Evolutionary conservation across 2,113 vertebrate genomes (phyloP).

Genomic region (Turdus rufiventris): DNA sequence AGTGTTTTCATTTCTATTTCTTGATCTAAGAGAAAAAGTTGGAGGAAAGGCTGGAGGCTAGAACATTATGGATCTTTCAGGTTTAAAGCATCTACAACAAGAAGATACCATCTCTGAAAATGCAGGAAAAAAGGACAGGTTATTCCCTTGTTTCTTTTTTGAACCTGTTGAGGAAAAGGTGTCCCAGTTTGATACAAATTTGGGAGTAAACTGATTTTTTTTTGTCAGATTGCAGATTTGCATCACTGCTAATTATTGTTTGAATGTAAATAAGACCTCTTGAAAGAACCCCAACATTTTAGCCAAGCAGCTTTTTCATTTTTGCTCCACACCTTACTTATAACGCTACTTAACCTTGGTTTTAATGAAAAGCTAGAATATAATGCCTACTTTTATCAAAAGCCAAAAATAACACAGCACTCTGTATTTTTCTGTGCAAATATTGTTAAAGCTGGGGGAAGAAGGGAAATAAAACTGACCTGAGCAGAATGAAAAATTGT

Average conservation of each 20-base stretch:
- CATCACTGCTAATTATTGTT: background rate
- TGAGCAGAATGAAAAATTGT: slow-evolving; percentile 23
- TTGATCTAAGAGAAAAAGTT: background rate
- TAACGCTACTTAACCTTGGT: background rate
- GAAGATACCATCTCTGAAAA: background rate
- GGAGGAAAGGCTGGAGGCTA: background rate
- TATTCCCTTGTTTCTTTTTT: background rate
- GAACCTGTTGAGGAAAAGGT: background rate
- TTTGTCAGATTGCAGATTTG: background rate
- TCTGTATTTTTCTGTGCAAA: slow-evolving; percentile 24
- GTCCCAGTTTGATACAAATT: background rate
- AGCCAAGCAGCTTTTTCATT: background rate
- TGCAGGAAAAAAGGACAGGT: background rate
- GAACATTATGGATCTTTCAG: background rate
- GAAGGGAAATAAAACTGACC: slow-evolving; percentile 48
- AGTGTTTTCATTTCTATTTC: background rate
- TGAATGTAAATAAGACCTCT: background rate
- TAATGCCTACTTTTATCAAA: slow-evolving; percentile 15
- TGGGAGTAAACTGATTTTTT: background rate
- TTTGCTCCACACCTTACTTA: background rate
- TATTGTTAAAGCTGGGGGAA: background rate
- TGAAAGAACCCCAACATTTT: background rate
- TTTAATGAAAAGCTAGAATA: background rate
- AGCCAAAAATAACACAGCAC: slow-evolving; percentile 4
- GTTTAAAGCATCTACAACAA: background rate